phyloP scores from a whole-genome alignment of 2,797 vertebrate genomes.

The Valencia hispanica region DNA sequence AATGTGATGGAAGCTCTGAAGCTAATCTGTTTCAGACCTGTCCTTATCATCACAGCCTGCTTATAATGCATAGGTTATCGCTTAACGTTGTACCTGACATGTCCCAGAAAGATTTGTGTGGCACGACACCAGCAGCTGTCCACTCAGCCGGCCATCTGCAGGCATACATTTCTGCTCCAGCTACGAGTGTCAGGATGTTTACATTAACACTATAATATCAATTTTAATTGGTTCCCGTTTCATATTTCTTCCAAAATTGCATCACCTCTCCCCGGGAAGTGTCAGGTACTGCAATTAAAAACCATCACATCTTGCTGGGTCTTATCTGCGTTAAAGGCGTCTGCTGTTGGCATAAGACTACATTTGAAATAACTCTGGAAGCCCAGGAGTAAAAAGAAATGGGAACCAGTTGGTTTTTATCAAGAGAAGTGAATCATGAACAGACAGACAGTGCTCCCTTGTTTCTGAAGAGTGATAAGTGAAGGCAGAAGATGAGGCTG shows the following conservation, averaged over 20 bases:
- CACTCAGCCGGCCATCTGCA: constrained; percentile 60
- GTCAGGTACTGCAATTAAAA: constrained; percentile 56
- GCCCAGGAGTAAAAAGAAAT: constrained; percentile 11
- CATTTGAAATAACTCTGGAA: constrained; percentile 26
- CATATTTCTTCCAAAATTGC: constrained; percentile 22
- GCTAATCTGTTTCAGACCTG: constrained; percentile 13
- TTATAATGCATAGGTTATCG: constrained; percentile 44
- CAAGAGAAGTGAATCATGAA: constrained; percentile 50
- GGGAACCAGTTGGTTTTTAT: constrained; percentile 51
- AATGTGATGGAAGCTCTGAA: constrained; percentile 19
- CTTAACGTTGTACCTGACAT: constrained; percentile 47
- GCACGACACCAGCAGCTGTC: constrained; percentile 46
- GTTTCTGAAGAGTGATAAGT: constrained; percentile 74
- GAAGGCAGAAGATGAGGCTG: constrained; percentile 57
- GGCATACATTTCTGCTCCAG: constrained; percentile 42
- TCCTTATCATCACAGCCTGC: constrained; percentile 22
- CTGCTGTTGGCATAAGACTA: constrained; percentile 38
- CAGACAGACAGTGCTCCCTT: constrained; percentile 57
- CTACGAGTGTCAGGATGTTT: constrained; percentile 43
- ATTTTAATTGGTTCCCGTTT: constrained; percentile 39
- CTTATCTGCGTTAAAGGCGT: constrained; percentile 50
- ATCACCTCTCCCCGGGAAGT: constrained; percentile 26
- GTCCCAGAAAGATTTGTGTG: constrained; percentile 61
- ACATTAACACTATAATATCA: constrained; percentile 28
- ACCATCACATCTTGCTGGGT: constrained; percentile 22